Base-by-base conservation (phyloP, 30 jellyfish, hydroid and myxozoan species). In the Turritopsis dohrnii region DNA sequence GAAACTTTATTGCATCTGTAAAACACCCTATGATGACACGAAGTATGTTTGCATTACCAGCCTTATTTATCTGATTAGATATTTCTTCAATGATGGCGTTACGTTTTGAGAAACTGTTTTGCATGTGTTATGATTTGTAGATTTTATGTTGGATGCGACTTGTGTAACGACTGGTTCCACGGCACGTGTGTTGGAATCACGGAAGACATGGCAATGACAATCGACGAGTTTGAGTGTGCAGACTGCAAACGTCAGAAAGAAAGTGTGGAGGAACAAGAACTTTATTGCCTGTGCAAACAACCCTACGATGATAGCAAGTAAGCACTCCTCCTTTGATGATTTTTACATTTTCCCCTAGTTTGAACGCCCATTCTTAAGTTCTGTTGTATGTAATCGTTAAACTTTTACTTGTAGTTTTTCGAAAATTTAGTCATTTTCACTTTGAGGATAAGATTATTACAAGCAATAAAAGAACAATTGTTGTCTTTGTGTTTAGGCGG, bases 301-400 rank as follows among this genome's bases (percentile, higher is more conserved):
- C 96, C 98, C 22, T 92, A 92, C 69, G 98, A 92, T 81, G 98
- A 92, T 26, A 87, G 96, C 96, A 88, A 88, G 98, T 91, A 28
- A 29, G 97, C 79, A 41, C 60, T 41, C 9, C 13, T 41, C 60
- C 9, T 3, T 41, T 41, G 60, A 41, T 41, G 5, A 13, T 13
- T 5, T 41, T 41, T 41, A 13, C 13, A 41, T 41, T 41, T 41
- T 41, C 5, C 60, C 13, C 60, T 41, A 5, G 60, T 41, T n/a
- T n/a, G n/a, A n/a, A n/a, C 60, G 13, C 60, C 5, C 60, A 41
- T 41, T 3, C n/a, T n/a, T n/a, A n/a, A n/a, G n/a, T n/a, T 54
- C 18, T 54, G n/a, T 54, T 16, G 72, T 54, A 21, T 54, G 19
- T 21, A 21, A 21, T 21, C 19, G 72, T 54, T 16, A n/a, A n/a